A percentile compares a stretch with the other conserved stretches of the same genome.
Conservation (phyloP, 2,113 vertebrate species). For the Chloropsis cyanopogon region DNA sequence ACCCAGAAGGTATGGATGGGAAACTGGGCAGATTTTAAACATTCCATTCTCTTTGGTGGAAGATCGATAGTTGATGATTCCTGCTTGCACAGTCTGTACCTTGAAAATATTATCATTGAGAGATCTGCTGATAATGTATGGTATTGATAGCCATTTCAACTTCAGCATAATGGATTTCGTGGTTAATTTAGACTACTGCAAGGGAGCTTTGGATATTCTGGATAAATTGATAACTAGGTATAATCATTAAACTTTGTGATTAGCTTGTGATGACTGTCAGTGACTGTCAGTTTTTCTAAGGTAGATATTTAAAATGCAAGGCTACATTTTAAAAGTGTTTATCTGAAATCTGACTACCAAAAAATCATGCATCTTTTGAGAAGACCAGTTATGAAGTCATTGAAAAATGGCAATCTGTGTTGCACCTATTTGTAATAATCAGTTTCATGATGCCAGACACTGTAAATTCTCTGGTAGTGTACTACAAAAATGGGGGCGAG, state of each 20-base stretch:
- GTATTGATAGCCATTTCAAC: neutral
- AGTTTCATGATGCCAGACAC: neutral
- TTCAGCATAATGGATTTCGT: neutral
- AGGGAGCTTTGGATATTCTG: neutral
- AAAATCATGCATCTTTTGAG: neutral
- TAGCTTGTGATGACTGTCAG: neutral
- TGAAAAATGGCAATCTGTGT: neutral
- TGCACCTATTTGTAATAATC: neutral
- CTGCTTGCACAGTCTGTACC: neutral
- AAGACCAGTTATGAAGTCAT: neutral
- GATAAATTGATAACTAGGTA: neutral
- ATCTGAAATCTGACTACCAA: neutral
- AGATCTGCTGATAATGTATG: neutral
- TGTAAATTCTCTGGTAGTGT: neutral
- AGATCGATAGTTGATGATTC: neutral
- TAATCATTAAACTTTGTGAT: neutral
- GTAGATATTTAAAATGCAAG: neutral
- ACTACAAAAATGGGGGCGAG: neutral
- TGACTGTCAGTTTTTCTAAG: neutral
- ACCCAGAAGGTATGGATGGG: neutral
- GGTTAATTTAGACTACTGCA: neutral
- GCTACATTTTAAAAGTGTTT: neutral
- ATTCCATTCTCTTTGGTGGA: neutral
- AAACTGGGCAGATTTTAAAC: neutral
- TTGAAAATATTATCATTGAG: neutral